phyloP scores from a whole-genome alignment of 2,113 vertebrate genomes.

The Natator depressus region DNA sequence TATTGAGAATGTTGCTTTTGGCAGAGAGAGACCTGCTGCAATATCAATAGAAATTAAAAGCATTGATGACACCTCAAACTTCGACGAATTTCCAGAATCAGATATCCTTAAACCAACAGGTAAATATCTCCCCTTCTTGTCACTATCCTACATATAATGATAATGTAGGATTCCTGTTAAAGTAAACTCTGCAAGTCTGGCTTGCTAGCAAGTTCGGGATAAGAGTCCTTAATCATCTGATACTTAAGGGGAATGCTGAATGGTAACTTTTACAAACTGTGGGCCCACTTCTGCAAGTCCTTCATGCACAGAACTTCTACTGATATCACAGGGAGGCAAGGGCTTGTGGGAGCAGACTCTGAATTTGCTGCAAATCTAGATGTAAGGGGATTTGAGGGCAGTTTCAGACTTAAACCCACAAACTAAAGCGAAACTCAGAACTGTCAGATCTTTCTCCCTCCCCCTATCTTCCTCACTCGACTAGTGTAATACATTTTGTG shows the following conservation, averaged over 20 bases:
- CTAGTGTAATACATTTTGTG: background rate
- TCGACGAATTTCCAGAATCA: conserved; percentile 98
- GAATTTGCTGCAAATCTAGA: background rate
- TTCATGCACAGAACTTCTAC: background rate
- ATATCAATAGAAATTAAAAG: conserved; percentile 99
- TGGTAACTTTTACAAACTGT: background rate
- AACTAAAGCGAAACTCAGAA: background rate
- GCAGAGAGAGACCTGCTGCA: conserved; percentile 95
- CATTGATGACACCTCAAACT: conserved; percentile 99
- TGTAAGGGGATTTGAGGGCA: too few species aligned
- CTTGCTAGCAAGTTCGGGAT: background rate
- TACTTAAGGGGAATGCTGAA: background rate
- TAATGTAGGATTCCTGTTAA: background rate
- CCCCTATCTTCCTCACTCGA: background rate
- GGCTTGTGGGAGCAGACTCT: background rate
- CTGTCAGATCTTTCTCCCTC: background rate
- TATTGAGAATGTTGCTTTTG: conserved; percentile 50
- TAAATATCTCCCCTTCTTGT: conserved; percentile 55
- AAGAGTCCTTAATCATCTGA: background rate
- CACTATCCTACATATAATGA: background rate
- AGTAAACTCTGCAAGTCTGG: background rate
- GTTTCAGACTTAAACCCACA: background rate
- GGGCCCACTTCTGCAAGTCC: background rate
- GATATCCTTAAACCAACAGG: conserved; percentile 97
- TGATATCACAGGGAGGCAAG: background rate